Percentiles rank a stretch among this genome's conserved stretches.
Evolutionary conservation across 2,797 vertebrate genomes (phyloP).

Genomic region (Pampus argenteus): DNA sequence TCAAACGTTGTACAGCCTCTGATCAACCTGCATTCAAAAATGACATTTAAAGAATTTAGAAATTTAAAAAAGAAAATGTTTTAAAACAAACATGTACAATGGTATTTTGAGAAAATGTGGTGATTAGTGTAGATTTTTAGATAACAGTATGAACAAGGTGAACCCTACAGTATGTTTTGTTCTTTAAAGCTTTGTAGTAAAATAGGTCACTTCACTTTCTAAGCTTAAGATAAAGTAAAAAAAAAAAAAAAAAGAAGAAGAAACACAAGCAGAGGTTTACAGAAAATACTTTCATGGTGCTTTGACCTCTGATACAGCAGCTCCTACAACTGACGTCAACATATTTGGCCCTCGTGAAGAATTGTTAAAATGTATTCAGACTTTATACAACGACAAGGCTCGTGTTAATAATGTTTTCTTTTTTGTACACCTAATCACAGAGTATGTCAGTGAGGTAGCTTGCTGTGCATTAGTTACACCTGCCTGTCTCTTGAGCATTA

Average conservation of each 20-base stretch:
- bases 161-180: neutral
- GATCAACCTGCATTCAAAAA: conserved; percentile 31
- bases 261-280: conserved; percentile 35
- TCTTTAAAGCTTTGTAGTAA: conserved; percentile 3
- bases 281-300: conserved; percentile 35
- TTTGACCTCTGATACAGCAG: conserved; percentile 57
- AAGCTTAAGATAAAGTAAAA: neutral
- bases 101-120: conserved; percentile 16
- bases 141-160: conserved; percentile 31
- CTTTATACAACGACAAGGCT: conserved; percentile 19
- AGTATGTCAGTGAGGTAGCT: conserved; percentile 60
- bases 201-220: conserved; percentile 17
- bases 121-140: conserved; percentile 27
- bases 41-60: conserved; percentile 2
- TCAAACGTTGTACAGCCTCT: conserved; percentile 33
- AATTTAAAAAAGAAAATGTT: neutral
- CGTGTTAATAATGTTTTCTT: conserved; percentile 28
- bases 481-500: conserved; percentile 78
- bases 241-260: conserved; percentile 3
- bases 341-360: neutral
- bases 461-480: conserved; percentile 64
- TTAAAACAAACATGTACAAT: neutral
- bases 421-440: conserved; percentile 48
- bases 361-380: conserved; percentile 35
- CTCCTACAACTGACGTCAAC: conserved; percentile 7